phyloP scores from a whole-genome alignment of 2,888 invertebrate genomes.

The Leucophora obtusa region DNA sequence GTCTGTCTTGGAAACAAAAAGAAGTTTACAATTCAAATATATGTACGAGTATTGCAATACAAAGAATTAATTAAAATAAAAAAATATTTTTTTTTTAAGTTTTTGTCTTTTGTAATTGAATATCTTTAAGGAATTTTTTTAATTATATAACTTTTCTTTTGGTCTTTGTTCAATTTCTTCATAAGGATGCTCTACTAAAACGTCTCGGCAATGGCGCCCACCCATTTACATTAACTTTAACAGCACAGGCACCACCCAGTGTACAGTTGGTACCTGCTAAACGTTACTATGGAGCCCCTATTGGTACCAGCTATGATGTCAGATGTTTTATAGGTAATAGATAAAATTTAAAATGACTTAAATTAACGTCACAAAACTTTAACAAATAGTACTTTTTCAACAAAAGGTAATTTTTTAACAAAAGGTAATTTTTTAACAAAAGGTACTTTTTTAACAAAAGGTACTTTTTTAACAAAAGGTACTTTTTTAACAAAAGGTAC shows the following conservation, averaged over 20 bases:
- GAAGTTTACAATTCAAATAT: too few relatives aligned
- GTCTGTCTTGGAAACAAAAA: too few relatives aligned
- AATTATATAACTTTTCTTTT: slow-evolving; percentile 29
- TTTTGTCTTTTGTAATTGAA: neutral
- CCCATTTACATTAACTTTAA: slow-evolving; percentile 89
- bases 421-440: too few relatives aligned
- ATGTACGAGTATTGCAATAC: too few relatives aligned
- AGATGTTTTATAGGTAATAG: slow-evolving; percentile 90
- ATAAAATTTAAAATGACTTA: too few relatives aligned
- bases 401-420: too few relatives aligned
- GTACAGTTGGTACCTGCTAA: slow-evolving; percentile 94
- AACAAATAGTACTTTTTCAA: too few relatives aligned
- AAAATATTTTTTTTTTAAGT: neutral
- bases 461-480: too few relatives aligned
- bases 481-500: too few relatives aligned
- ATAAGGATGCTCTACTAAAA: slow-evolving; percentile 88
- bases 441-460: too few relatives aligned
- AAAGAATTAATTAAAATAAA: neutral
- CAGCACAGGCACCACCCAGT: slow-evolving; percentile 92
- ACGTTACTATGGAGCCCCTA: slow-evolving; percentile 93
- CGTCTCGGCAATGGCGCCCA: slow-evolving; percentile 88
- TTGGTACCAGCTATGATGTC: slow-evolving; percentile 94
- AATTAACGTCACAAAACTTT: too few relatives aligned
- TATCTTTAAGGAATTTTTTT: neutral
- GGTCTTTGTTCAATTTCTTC: slow-evolving; percentile 72